Percentiles rank a stretch among this genome's conserved stretches.
Evolutionary conservation across 2,113 vertebrate species (phyloP).

Genomic region (Delphinapterus leucas): DNA sequence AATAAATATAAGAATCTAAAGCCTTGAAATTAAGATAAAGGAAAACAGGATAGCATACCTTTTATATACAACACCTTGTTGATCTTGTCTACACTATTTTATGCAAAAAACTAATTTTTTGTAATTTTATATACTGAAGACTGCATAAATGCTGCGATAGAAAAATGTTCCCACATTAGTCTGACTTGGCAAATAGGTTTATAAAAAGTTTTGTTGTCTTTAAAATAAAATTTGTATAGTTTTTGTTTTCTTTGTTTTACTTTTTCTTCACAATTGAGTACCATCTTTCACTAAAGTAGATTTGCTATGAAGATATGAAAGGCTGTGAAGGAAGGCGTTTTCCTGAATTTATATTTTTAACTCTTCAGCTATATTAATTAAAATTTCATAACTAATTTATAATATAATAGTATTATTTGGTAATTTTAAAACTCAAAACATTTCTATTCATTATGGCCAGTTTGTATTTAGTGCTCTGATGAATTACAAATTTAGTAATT

Average conservation of each 20-base stretch:
- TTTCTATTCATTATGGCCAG: background rate
- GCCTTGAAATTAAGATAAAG: slow-evolving; percentile 12
- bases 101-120: background rate
- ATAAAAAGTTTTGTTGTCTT: background rate
- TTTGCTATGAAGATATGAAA: background rate
- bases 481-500: slow-evolving; percentile 11
- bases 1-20: slow-evolving; percentile 9
- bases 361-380: background rate
- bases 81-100: background rate
- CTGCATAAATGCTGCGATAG: background rate
- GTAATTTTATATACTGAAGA: background rate
- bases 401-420: background rate
- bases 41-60: background rate
- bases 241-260: background rate
- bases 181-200: background rate
- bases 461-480: slow-evolving; percentile 17
- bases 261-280: background rate
- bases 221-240: background rate
- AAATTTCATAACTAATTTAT: background rate
- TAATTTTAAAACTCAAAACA: background rate
- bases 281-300: background rate
- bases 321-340: background rate
- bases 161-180: background rate
- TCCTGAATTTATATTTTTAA: slow-evolving; percentile 4
- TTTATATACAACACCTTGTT: background rate